phyloP scores from a whole-genome alignment of 2,888 invertebrate species.

The Oithona nana region DNA sequence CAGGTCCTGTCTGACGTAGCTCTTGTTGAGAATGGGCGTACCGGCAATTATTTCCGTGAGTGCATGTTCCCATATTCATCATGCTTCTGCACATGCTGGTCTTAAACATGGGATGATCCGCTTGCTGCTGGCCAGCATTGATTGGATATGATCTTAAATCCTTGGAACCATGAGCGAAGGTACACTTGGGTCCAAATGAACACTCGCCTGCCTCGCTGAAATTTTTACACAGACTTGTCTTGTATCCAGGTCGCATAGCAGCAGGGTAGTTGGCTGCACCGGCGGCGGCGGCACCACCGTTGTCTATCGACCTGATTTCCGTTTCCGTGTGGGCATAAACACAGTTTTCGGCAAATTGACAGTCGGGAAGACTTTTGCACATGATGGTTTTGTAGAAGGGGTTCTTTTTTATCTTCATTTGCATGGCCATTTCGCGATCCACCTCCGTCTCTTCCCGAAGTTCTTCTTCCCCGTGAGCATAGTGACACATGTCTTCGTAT shows the following conservation, averaged over 20 bases:
- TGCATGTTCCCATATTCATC: neutral
- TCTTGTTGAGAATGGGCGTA: slow-evolving; percentile 7
- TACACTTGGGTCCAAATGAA: slow-evolving; percentile 2
- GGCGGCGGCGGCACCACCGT: neutral
- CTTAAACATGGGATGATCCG: neutral
- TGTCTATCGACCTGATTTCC: neutral
- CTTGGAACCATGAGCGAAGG: slow-evolving; percentile 5
- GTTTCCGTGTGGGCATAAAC: neutral
- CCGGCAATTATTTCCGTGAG: neutral
- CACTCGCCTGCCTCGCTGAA: slow-evolving; percentile 3
- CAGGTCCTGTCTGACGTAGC: neutral
- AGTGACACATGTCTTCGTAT: slow-evolving; percentile 12
- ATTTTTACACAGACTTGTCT: slow-evolving; percentile 1
- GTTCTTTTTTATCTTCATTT: neutral
- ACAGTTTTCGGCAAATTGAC: slow-evolving; percentile 9
- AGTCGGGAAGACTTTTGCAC: neutral
- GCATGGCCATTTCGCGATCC: neutral
- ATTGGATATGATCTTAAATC: neutral
- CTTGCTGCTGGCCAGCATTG: neutral
- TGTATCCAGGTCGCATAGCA: neutral
- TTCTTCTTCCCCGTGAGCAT: slow-evolving; percentile 4
- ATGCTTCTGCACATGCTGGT: slow-evolving; percentile 11
- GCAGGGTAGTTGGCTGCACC: neutral
- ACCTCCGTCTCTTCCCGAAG: neutral
- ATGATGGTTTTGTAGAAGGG: neutral